Base-by-base conservation (phyloP, 2,888 invertebrate species). In the Autographa pulchrina region DNA sequence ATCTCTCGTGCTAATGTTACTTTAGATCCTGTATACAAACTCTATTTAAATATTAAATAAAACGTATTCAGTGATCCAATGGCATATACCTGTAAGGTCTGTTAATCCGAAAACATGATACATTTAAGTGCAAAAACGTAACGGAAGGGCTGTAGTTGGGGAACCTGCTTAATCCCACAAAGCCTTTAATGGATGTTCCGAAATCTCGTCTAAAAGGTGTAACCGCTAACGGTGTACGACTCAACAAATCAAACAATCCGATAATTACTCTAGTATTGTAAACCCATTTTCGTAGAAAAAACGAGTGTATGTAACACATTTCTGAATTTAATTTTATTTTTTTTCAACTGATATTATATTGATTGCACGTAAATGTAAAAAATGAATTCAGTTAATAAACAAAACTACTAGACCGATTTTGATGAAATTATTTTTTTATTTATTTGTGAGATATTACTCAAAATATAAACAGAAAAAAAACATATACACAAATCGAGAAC, bases 111-210 rank as follows among this genome's bases (percentile, higher is more conserved):
- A 79, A 76, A 77, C 74, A 75, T 82, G 82, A 84, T 86, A 84
- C 84, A 71, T 84, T 83, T 82, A 74, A 86, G 84, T 88, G 88
- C 85, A 87, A 90, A 89, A 88, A 87, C 85, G 80, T 85, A 88
- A 88, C 81, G 79, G 78, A 84, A 78, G 76, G 74, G 69, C 67
- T 48, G 77, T 86, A 81, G 85, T 82, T 88, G 81, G 80, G 81
- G 85, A 86, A 89, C 88, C 89, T 85, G 85, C 82, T 88, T 90
- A 92, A 93, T 91, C 92, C 89, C 77, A 74, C 85, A 89, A 93
- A 94, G 91, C 93, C 91, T 89, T 92, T 93, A 94, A 94, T 94
- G 94, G 94, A 92, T 90, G 89, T 89, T 87, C 85, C 88, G 82
- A 87, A 90, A 89, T 88, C 89, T 86, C 83, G 84, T 88, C 87